Conservation (phyloP, 2,113 vertebrate genomes). For the Python bivittatus region DNA sequence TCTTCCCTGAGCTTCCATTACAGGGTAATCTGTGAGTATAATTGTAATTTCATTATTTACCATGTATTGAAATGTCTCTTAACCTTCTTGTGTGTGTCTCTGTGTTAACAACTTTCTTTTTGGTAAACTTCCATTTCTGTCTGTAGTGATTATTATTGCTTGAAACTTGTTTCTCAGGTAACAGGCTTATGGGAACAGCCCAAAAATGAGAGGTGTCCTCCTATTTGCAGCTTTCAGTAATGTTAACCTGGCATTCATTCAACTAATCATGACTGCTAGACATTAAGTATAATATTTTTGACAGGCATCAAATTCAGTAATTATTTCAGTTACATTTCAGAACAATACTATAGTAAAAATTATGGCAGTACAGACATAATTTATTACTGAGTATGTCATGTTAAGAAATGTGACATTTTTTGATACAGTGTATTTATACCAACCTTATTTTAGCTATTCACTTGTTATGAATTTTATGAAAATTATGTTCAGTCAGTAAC, state of each 20-base stretch:
- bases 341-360: background rate
- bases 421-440: background rate
- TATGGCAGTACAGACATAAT: background rate
- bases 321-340: background rate
- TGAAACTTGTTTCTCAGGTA: background rate
- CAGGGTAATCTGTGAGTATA: background rate
- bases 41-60: background rate
- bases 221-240: background rate
- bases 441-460: background rate
- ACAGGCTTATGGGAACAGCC: background rate
- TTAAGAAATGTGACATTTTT: background rate
- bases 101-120: background rate
- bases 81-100: background rate
- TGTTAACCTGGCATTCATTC: background rate
- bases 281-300: background rate
- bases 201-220: background rate
- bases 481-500: background rate
- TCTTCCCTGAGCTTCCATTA: background rate
- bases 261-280: background rate
- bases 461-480: background rate
- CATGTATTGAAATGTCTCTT: background rate
- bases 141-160: accelerated
- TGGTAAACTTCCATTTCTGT: background rate
- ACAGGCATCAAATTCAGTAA: background rate
- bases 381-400: background rate